A percentile compares a stretch with the other conserved stretches of the same genome.
phyloP scores from a whole-genome alignment of 2,888 invertebrate genomes.

The Serrognathus titanus region DNA sequence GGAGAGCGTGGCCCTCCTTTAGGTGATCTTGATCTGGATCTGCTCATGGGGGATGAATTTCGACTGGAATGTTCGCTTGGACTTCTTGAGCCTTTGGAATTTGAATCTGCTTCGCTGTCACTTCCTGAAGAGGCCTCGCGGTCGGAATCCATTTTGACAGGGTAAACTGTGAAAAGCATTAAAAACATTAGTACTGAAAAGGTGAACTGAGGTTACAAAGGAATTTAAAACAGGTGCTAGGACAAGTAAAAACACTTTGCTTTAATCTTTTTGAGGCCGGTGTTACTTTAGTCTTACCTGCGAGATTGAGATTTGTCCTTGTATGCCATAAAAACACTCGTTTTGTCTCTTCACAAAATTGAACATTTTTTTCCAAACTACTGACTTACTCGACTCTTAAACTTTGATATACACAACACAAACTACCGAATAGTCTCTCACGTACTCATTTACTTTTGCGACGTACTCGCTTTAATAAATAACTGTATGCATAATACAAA shows the following conservation, averaged over 20 bases:
- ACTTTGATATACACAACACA: constrained; percentile 46
- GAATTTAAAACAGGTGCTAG: constrained; percentile 10
- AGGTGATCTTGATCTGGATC: constrained; percentile 16
- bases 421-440: constrained; percentile 47
- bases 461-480: constrained; percentile 35
- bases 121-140: constrained; percentile 28
- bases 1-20: constrained; percentile 14
- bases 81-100: constrained; percentile 30
- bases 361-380: constrained; percentile 39
- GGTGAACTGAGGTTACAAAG: constrained; percentile 3
- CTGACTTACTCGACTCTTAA: constrained; percentile 37
- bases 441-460: constrained; percentile 38
- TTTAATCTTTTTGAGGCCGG: constrained; percentile 38
- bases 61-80: constrained; percentile 23
- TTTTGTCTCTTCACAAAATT: constrained; percentile 42
- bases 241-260: constrained; percentile 15
- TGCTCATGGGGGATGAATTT: constrained; percentile 22
- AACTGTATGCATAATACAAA: constrained; percentile 39
- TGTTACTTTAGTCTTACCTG: constrained; percentile 48
- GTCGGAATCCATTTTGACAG: constrained; percentile 26
- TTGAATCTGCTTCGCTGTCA: constrained; percentile 39
- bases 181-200: constrained; percentile 4
- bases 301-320: constrained; percentile 43
- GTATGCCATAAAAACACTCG: constrained; percentile 48
- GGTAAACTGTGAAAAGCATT: constrained; percentile 15